Base-by-base conservation (phyloP, 2,113 vertebrate genomes). In the Marmota flaviventris region DNA sequence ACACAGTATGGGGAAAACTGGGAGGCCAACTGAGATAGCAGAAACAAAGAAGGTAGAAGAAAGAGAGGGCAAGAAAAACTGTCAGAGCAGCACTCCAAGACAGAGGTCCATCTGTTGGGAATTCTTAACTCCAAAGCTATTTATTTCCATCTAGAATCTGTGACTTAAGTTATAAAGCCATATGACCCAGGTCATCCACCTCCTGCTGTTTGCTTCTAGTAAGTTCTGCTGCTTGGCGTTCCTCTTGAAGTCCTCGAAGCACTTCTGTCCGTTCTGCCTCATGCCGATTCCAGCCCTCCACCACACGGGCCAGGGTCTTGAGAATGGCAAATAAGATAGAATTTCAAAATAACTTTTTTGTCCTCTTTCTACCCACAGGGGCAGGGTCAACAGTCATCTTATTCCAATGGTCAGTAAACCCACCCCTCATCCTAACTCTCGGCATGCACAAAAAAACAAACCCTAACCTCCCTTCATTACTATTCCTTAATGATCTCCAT, bases 231-330 rank as follows among this genome's bases (percentile, higher is more conserved):
- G 83, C 97, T 93, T 99, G 98, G 69, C 98, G 98, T 86, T 99
- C 98, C 75, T 98, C 97, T 69, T 98, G 98, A 77, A 99, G 98
- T 14, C 97, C 96, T 18, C 94, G 97, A 37, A 99, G 84, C 9
- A 97, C 94, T 51, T 98, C 98, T 18, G 96, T 98, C 76, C 98
- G 97, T 93, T 99, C 98, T 9, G 97, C 96, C 89, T 99, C 99
- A 17, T 99, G 99, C 39, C 96, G 97, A 67, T 98, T 98, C 99
- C 99, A 99, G 78, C 99, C 98, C 37, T 99, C 99, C 53, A 99
- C 98, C 85, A 99, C 98, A 34, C 98, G 98, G 45, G 98, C 99
- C 96, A 99, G 96, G 4, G 98, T 99, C 99, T 99, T 96, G 73
- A 69, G 83, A 87, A 82, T 89, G 32, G 16, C 39, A 96, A 93